Evolutionary conservation across 1,140 invertebrate species (phyloP).

Genomic region (Condylostylus longicornis): DNA sequence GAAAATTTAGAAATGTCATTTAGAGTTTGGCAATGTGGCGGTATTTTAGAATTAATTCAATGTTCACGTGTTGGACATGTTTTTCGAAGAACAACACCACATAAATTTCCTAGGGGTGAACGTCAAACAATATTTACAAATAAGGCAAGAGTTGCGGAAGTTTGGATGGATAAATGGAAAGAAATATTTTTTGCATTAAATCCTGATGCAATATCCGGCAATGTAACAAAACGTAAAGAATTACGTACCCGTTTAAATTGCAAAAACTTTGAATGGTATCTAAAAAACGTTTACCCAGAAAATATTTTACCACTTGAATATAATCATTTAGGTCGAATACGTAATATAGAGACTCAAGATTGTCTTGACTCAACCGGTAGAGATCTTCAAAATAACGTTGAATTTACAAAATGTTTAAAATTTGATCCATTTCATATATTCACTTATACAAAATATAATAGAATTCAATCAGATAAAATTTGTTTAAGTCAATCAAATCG

Average conservation of each 20-base stretch:
- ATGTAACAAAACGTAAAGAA: constrained; percentile 58
- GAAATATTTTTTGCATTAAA: too few species aligned
- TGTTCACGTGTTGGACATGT: constrained; percentile 93
- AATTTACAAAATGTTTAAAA: too few species aligned
- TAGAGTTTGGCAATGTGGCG: constrained; percentile 97
- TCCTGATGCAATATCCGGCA: too few species aligned
- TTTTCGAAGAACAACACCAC: constrained; percentile 79
- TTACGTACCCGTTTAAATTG: constrained; percentile 61
- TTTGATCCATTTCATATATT: too few species aligned
- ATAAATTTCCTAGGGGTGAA: constrained; percentile 58
- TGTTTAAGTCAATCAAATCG: too few species aligned
- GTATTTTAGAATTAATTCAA: constrained; percentile 77
- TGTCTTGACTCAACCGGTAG: too few species aligned
- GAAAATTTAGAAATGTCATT: constrained; percentile 77
- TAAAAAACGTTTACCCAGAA: constrained; percentile 83
- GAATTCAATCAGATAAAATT: too few species aligned
- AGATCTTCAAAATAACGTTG: too few species aligned
- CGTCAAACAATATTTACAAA: constrained; percentile 79
- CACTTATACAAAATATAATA: too few species aligned
- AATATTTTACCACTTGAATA: constrained; percentile 48
- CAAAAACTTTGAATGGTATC: constrained; percentile 84
- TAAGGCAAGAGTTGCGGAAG: constrained; percentile 72
- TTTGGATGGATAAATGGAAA: constrained; percentile 76
- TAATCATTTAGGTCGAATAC: too few species aligned
- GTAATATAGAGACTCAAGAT: too few species aligned